Base-by-base conservation (phyloP, 1,140 invertebrate genomes). In the Eupristina koningsbergeri region DNA sequence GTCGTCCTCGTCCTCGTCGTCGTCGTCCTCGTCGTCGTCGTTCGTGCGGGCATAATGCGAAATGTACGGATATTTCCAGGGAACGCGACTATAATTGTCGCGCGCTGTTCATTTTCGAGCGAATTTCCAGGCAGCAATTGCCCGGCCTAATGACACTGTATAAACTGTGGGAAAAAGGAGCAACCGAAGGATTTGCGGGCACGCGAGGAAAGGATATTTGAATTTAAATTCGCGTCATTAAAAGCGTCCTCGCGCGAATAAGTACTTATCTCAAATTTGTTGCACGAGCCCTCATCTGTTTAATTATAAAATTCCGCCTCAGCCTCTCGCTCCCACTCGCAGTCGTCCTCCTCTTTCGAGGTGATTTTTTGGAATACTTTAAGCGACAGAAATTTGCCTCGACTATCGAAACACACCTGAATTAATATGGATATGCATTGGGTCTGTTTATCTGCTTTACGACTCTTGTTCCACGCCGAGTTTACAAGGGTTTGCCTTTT, bases 161-260 rank as follows among this genome's bases (percentile, higher is more conserved):
- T 79, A 53, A 26, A 17, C 13, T 41, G 36, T 1, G 26, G 39
- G 11, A 29, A n/a, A 13, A 63, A 61, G 15, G 75, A 29, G 61
- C 17, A 39, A 61, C 0, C 3, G 74, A 31, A 39, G 41, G 11
- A n/a, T 26, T 45, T n/a, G 64, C 45, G 47, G 34, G 36, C 69
- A 50, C 80, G 50, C 61, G 45, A 64, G 26, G 13, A 36, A 29
- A 53, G 81, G 47, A 84, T 79, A 80, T 84, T 84, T 84, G 73
- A 80, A 84, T 84, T 80, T 80, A 84, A 80, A 80, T 80, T 80
- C 19, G 53, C 77, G 69, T 84, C 83, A 63, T 79, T 83, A 83
- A 84, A 74, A 31, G 34, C 45, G 82, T 77, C 73, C 69, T 77
- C 74, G 79, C n/a, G 71, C 31, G 58, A 50, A 61, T 39, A 22